These are phyloP conservation scores for Sarcophaga subvicina DNA, from an alignment of 2,888 invertebrate genomes.

Conservation along the genomic window DNA sequence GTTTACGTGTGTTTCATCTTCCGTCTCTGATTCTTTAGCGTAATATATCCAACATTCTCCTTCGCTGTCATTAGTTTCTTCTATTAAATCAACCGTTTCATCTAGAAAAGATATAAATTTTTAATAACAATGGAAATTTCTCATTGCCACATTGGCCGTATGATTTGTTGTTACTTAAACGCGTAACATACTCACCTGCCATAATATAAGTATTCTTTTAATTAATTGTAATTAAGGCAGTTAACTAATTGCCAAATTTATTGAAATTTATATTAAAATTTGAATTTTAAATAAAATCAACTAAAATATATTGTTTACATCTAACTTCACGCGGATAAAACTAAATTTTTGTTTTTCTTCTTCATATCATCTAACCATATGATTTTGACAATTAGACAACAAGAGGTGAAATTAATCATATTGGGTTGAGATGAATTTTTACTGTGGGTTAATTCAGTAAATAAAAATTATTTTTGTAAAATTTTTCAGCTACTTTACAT, in stretches of 20 bases:
- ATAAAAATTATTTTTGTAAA: no score
- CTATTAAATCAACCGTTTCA: slow-evolving; percentile 52
- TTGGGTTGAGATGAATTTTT: background rate
- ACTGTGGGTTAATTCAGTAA: no score
- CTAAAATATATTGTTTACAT: slow-evolving; percentile 49
- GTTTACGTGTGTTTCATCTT: background rate
- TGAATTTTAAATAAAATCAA: slow-evolving; percentile 55
- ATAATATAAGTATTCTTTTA: slow-evolving; percentile 25
- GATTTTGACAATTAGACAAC: slow-evolving; percentile 35
- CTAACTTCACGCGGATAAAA: slow-evolving; percentile 67
- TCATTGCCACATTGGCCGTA: background rate
- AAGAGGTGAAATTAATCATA: slow-evolving; percentile 14
- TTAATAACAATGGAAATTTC: background rate
- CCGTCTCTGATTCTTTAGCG: background rate
- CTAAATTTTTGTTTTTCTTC: slow-evolving; percentile 4
- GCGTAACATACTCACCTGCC: slow-evolving; percentile 44
- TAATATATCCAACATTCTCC: slow-evolving; percentile 48
- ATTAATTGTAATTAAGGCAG: background rate
- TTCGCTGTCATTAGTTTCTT: slow-evolving; percentile 40
- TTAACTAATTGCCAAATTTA: background rate
- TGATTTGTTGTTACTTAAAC: background rate
- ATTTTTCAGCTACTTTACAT: no score
- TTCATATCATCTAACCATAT: slow-evolving; percentile 33
- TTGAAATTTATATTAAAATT: slow-evolving; percentile 3
- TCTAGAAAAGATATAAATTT: slow-evolving; percentile 7